Evolutionary conservation across 2,797 vertebrate genomes (phyloP).

Genomic region (Pithecia hirsuta): DNA sequence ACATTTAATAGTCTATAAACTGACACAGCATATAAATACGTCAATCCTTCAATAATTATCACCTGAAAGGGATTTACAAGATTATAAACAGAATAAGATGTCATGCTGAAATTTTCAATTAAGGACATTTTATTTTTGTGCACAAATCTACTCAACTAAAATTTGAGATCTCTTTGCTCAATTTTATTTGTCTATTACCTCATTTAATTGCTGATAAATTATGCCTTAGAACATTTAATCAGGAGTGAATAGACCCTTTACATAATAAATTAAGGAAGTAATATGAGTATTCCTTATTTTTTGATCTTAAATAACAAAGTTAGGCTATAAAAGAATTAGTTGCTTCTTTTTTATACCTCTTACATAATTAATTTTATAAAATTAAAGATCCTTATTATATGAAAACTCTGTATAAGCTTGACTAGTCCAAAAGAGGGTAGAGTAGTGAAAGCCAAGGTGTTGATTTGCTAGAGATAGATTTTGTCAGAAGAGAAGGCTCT

Average conservation of each 20-base stretch:
- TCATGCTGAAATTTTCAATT: conserved; percentile 14
- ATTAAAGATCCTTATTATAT: background rate
- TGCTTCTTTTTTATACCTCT: background rate
- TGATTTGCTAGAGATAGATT: background rate
- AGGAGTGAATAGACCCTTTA: background rate
- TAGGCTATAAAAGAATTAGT: background rate
- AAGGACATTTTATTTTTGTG: conserved; percentile 14
- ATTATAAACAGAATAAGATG: conserved; percentile 33
- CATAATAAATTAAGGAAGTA: background rate
- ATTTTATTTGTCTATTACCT: conserved; percentile 42
- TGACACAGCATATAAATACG: background rate
- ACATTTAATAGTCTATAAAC: conserved; percentile 35
- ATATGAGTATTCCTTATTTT: background rate
- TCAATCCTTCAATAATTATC: background rate
- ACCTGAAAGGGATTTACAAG: background rate
- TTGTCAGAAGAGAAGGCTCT: background rate
- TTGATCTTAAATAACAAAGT: background rate
- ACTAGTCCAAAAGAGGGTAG: background rate
- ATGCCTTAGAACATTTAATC: background rate
- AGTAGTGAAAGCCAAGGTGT: background rate
- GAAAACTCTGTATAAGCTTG: background rate
- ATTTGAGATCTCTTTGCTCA: background rate
- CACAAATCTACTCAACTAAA: background rate
- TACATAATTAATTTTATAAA: background rate
- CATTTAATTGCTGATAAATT: background rate